Base-by-base conservation (phyloP, 2,113 vertebrate genomes). In the Tamias sibiricus region DNA sequence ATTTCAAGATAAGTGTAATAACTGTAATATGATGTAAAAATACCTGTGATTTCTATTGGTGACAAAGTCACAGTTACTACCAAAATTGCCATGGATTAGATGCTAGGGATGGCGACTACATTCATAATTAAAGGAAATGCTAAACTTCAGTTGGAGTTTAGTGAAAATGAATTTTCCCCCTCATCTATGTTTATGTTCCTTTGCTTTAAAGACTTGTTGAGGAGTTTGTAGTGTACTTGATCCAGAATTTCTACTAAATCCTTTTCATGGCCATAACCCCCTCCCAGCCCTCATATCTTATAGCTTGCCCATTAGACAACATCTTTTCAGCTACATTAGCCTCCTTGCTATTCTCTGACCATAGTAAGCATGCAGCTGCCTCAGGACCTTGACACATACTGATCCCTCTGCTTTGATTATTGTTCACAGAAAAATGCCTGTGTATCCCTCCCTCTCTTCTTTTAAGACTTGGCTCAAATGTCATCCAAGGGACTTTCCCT, bases 1-100 rank as follows among this genome's bases (percentile, higher is more conserved):
- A 97, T 97, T 98, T 97, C 97, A 97, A 95, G 94, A 84, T 90
- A 97, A 97, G 54, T 52, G n/a, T 95, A 95, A 87, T 92, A 95
- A 97, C 90, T 94, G 37, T 90, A 94, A 91, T 59, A 32, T 20
- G 82, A 95, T 84, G 82, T 90, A 84, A 93, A 94, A 97, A 90
- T 93, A 93, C 69, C 96, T 90, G 64, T 72, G 72, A 86, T 96
- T 97, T 87, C 87, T 49, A 42, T 22, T 47, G 90, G 54, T 96
- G 96, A 96, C 85, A 92, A 86, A 97, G 80, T 96, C 89, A 85
- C 59, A 35, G 52, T 66, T 66, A 64, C 84, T 87, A 62, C 52
- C 30, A 8, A 54, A 75, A 92, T 57, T 52, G 72, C 94, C 79
- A 7, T 40, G 57, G 92, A 66, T 59, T 72, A 30, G 44, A 64